Base-by-base conservation (phyloP, 2,797 vertebrate genomes). In the Halcyon smyrnensis region DNA sequence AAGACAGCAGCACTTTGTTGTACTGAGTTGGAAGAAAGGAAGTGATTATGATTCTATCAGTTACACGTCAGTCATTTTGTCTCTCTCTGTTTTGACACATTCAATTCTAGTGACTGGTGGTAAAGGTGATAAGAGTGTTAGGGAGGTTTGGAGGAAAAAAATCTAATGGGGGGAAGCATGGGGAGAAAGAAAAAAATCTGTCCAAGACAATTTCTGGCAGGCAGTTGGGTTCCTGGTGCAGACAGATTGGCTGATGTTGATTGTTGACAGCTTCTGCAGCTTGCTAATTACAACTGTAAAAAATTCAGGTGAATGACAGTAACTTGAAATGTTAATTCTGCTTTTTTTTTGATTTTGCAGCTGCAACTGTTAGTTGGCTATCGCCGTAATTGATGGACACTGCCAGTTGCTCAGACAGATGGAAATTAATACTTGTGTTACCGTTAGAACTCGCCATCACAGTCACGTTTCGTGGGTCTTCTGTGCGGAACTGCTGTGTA, bases 341-440 rank as follows among this genome's bases (percentile, higher is more conserved):
- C 95, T 97, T 98, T 98, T 99, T 98, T 97, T 98, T 97, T 95
- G 95, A 97, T 98, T 98, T 98, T 98, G 98, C 98, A 98, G 98
- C 98, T 99, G 98, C 98, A 98, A 98, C 98, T 98, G 98, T 98
- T 98, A 97, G 97, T 98, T 96, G 97, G 96, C 98, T 99, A 99
- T 99, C 98, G 94, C 96, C 95, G 77, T 99, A 99, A 99, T 99
- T 99, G 98, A 99, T 99, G 98, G 98, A 98, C 97, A 98, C 97
- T 98, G 98, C 98, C 98, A 98, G 98, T 99, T 98, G 98, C 98
- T 98, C 81, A 98, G 98, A 98, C 98, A 98, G 98, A 98, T 99
- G 98, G 98, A 98, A 99, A 99, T 98, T 98, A 99, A 98, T 98
- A 98, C 98, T 98, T 98, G 98, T 98, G 98, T 99, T 98, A 98